A percentile compares a stretch with the other conserved stretches of the same genome.
Conservation (phyloP, 2,888 invertebrate genomes). For the Lottia gigantea region DNA sequence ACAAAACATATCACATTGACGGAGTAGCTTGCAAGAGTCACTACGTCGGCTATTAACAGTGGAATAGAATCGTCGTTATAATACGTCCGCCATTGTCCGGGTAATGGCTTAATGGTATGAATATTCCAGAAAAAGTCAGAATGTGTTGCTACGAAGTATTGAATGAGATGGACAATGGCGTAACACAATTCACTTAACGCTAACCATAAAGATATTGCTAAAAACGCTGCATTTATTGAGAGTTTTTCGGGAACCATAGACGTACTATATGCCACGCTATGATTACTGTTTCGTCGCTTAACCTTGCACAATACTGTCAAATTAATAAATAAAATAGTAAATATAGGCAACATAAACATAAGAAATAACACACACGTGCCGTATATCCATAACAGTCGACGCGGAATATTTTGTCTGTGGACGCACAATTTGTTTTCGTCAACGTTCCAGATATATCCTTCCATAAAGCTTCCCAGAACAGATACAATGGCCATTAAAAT, state of each 20-base stretch:
- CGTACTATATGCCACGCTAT: slow-evolving; percentile 25
- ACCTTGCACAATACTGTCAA: slow-evolving; percentile 21
- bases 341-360: slow-evolving; percentile 24
- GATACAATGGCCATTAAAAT: slow-evolving; percentile 17
- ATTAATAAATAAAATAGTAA: slow-evolving; percentile 23
- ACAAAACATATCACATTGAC: slow-evolving; percentile 28
- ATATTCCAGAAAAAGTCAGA: slow-evolving; percentile 2
- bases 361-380: slow-evolving; percentile 23
- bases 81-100: slow-evolving; percentile 27
- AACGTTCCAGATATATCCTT: slow-evolving; percentile 28
- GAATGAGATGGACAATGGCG: slow-evolving; percentile 28
- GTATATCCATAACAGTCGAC: slow-evolving; percentile 24
- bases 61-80: slow-evolving; percentile 18
- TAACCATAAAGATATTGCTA: slow-evolving; percentile 28
- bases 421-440: slow-evolving; percentile 14
- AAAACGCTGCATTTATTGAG: slow-evolving; percentile 26
- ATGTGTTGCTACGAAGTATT: slow-evolving; percentile 15
- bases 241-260: slow-evolving; percentile 27
- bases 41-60: slow-evolving; percentile 23
- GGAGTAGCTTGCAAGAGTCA: slow-evolving; percentile 28
- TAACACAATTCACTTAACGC: slow-evolving; percentile 31
- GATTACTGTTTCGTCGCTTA: background rate
- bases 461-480: slow-evolving; percentile 16
- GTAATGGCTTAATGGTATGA: slow-evolving; percentile 11
- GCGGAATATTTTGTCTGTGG: slow-evolving; percentile 15